phyloP scores from a whole-genome alignment of 2,113 vertebrate species.

The Muntiacus muntjak region DNA sequence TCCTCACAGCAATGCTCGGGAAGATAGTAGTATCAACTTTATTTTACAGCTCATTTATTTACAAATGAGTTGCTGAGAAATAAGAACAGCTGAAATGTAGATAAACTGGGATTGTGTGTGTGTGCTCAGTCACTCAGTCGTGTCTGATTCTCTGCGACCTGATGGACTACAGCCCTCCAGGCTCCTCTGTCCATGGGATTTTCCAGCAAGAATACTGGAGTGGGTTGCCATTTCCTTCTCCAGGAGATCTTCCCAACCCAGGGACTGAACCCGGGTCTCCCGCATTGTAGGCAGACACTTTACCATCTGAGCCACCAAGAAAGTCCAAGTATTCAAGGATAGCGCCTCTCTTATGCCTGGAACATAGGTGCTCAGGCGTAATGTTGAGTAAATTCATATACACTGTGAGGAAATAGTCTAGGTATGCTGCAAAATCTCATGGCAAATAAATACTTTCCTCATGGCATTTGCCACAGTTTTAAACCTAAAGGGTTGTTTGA shows the following conservation, averaged over 20 bases:
- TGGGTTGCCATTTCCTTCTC: neutral
- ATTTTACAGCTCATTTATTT: neutral
- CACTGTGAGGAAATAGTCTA: neutral
- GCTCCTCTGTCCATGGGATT: neutral
- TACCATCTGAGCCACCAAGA: neutral
- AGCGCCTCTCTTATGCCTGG: neutral
- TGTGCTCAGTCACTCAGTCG: neutral
- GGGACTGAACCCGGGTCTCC: neutral
- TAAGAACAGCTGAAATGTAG: neutral
- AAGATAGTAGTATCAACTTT: neutral
- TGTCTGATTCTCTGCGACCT: neutral
- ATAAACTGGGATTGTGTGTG: neutral
- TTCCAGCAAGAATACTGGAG: neutral
- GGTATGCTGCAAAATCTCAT: neutral
- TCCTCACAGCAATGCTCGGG: neutral
- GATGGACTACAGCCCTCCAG: neutral
- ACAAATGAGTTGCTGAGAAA: neutral
- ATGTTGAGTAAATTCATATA: neutral
- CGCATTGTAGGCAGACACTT: fast-evolving
- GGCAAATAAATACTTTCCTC: neutral
- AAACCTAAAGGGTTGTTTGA: neutral
- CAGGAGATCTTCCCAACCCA: neutral
- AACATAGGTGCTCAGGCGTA: neutral
- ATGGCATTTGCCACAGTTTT: neutral
- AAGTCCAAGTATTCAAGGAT: neutral